These are phyloP conservation scores for Scartelaos histophorus DNA, from an alignment of 2,113 vertebrate genomes.

Conservation along the genomic window DNA sequence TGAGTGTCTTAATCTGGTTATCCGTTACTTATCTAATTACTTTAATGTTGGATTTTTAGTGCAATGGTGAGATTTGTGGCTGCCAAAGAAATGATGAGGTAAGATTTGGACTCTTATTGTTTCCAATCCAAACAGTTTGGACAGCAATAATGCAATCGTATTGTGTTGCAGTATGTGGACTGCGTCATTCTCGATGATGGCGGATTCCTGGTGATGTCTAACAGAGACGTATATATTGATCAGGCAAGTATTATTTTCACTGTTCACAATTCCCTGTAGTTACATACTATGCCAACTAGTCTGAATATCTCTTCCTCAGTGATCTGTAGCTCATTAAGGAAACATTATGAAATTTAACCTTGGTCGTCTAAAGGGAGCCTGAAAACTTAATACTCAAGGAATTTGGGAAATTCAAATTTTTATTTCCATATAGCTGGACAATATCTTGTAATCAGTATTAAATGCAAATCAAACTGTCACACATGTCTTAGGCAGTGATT, in stretches of 20 bases:
- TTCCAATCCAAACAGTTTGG: background rate
- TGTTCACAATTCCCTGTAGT: background rate
- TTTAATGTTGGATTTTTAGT: conserved; percentile 76
- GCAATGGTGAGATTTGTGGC: conserved; percentile 90
- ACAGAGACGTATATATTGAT: conserved; percentile 84
- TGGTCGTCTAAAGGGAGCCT: background rate
- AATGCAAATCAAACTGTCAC: conserved; percentile 11
- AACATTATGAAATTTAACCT: background rate
- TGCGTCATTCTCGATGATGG: conserved; percentile 96
- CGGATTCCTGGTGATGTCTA: conserved; percentile 96
- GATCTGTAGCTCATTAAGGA: conserved; percentile 1
- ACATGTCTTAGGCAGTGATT: conserved; percentile 1
- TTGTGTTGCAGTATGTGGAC: conserved; percentile 84
- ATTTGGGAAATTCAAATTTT: conserved; percentile 4
- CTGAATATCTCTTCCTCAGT: background rate
- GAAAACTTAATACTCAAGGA: background rate
- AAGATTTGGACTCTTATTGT: conserved; percentile 38
- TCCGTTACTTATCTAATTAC: background rate
- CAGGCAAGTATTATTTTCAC: conserved; percentile 74
- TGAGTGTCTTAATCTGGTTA: background rate
- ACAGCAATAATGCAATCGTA: conserved; percentile 18
- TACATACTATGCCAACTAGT: background rate
- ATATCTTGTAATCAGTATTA: conserved; percentile 14
- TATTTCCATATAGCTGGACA: conserved; percentile 5
- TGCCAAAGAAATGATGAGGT: conserved; percentile 87